phyloP scores from a whole-genome alignment of 2,797 vertebrate genomes.

The Pachyuromys duprasi region DNA sequence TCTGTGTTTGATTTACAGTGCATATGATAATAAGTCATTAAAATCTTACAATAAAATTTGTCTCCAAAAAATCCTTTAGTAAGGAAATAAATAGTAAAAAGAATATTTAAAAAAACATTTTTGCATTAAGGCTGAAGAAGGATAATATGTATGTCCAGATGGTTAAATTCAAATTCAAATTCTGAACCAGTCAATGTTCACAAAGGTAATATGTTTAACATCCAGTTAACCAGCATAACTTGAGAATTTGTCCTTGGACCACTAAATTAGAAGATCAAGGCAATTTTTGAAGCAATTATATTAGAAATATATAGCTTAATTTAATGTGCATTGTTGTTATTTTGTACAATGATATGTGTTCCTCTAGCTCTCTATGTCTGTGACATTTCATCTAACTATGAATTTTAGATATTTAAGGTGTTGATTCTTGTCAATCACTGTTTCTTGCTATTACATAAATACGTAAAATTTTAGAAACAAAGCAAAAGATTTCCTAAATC shows the following conservation, averaged over 20 bases:
- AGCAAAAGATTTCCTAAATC: background rate
- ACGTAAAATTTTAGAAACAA: background rate
- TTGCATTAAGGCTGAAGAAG: background rate
- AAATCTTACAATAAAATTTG: background rate
- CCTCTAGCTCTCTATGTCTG: background rate
- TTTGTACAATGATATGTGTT: background rate
- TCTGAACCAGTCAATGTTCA: background rate
- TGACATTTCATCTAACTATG: background rate
- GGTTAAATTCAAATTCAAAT: background rate
- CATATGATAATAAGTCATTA: background rate
- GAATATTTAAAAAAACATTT: background rate
- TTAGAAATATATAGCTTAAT: background rate
- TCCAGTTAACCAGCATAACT: background rate
- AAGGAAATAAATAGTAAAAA: background rate
- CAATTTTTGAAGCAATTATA: background rate
- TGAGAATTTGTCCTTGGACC: background rate
- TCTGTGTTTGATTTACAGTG: background rate
- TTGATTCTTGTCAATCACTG: background rate
- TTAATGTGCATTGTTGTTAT: background rate
- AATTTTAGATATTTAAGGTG: background rate
- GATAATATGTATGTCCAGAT: background rate
- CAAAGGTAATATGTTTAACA: background rate
- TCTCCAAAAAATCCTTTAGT: background rate
- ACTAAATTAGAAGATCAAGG: background rate
- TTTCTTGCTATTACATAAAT: background rate